Evolutionary conservation across 2,888 invertebrate species (phyloP).

Genomic region (Philonicus albiceps): DNA sequence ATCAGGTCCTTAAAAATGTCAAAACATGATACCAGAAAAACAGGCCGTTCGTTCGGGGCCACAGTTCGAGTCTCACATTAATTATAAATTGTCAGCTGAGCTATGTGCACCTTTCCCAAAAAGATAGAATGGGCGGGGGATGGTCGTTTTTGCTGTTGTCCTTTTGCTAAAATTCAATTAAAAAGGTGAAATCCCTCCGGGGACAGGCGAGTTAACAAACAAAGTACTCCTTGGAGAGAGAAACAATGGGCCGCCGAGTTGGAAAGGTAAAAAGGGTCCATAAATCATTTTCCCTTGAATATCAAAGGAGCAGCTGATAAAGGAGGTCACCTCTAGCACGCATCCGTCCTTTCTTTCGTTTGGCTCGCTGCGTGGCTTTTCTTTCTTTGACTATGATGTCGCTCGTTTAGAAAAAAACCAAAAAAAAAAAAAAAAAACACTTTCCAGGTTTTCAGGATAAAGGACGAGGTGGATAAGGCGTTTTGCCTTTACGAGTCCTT

Average conservation of each 20-base stretch:
- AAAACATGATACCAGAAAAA: neutral
- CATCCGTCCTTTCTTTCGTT: constrained; percentile 22
- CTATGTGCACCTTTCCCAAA: constrained; percentile 15
- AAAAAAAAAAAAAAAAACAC: neutral
- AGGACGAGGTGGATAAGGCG: neutral
- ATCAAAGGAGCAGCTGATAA: constrained; percentile 27
- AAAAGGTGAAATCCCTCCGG: neutral
- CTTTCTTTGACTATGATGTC: neutral
- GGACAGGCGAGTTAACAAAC: constrained; percentile 27
- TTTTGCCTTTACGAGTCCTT: neutral
- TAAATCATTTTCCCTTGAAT: constrained; percentile 32
- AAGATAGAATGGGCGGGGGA: neutral
- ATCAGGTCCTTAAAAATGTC: neutral
- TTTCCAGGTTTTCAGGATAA: neutral
- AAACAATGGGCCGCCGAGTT: constrained; percentile 1
- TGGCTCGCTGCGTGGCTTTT: neutral
- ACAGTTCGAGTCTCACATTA: constrained; percentile 6
- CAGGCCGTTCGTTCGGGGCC: neutral
- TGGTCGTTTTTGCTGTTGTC: neutral
- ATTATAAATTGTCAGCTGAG: constrained; percentile 35
- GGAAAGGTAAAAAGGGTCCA: constrained; percentile 1
- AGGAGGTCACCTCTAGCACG: constrained; percentile 19
- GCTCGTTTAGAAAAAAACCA: neutral
- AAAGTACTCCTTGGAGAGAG: neutral
- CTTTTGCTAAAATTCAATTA: constrained; percentile 23